Evolutionary conservation across 2,888 invertebrate genomes (phyloP), one percentile per base, ranked within the genome.

Genomic region (Carpatolechia fugitivella): DNA sequence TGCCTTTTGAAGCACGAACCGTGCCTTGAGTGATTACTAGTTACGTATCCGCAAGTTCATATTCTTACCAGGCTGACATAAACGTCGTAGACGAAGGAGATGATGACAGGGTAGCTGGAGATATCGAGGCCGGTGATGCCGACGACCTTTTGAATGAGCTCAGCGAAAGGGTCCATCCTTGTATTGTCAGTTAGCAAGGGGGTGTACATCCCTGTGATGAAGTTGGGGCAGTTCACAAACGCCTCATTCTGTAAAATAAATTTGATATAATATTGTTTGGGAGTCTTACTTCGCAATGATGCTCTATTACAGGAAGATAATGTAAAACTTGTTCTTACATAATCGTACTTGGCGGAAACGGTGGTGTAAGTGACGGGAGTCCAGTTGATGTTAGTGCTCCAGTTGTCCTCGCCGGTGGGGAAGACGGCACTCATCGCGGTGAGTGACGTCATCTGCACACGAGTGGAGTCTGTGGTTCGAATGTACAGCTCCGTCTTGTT

Each of bases 281-380:
- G n/a, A n/a, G n/a, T n/a, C n/a, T n/a, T n/a, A n/a, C n/a, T n/a
- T n/a, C n/a, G n/a, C n/a, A n/a, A n/a, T n/a, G n/a, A n/a, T n/a
- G n/a, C n/a, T n/a, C n/a, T n/a, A n/a, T n/a, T n/a, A n/a, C n/a
- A n/a, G n/a, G n/a, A n/a, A n/a, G n/a, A n/a, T n/a, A n/a, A n/a
- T n/a, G n/a, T n/a, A n/a, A n/a, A n/a, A n/a, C n/a, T n/a, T 3
- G 4, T 47, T 61, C 62, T 59, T 54, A 64, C 64, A 48, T 46
- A 59, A 14, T 64, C 64, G 40, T 58, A 56, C 24, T 47, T 33
- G 10, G 57, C 46, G 0, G 60, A 58, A n/a, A 58, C 18, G 1
- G 61, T 60, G 31, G 61, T 62, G 44, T 64, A 64, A 8, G 64
- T 62, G 0, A 61, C 56, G 0, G 64, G 64, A 10, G 54, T 54